Base-by-base conservation (phyloP, 2,113 vertebrate genomes). In the Rhinolophus ferrumequinum region DNA sequence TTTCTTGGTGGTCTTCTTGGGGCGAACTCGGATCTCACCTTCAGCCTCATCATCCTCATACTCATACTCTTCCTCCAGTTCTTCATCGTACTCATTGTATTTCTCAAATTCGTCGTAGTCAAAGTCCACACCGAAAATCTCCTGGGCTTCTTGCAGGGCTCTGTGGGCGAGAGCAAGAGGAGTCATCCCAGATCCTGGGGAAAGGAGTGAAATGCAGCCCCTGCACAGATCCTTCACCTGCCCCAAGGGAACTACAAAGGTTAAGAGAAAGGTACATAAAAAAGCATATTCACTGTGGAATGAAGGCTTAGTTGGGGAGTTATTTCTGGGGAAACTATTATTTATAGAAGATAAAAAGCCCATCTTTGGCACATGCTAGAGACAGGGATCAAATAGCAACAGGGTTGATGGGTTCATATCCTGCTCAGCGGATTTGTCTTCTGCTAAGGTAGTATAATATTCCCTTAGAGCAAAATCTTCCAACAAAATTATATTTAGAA, bases 81-180 rank as follows among this genome's bases (percentile, higher is more conserved):
- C 99, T 94, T 99, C 99, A 2, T 99, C 99, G 0, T 99, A 99
- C 69, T 99, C 99, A 0, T 99, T 99, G 79, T 99, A 99, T 14
- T 99, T 99, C 80, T 99, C 99, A 97, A 99, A 99, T 95, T 99
- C 99, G 0, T 99, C 99, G 64, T 99, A 99, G 98, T 99, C 99
- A 33, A 99, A 99, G 98, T 99, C 99, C 10, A 99, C 99, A 1
- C 99, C 99, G 8, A 99, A 99, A 92, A 99, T 99, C 96, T 99
- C 99, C 98, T 99, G 99, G 81, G 99, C 99, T 97, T 99, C 99
- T 76, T 99, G 99, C 81, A 99, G 98, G 86, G 99, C 99, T 69
- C 99, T 99, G 98, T n/a, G 47, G 93, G 60, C n/a, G 77, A 97
- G 10, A 94, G 47, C 2, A 82, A 97, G n/a, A 72, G 76, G 22